Conservation (phyloP, 2,797 vertebrate genomes). For the Pyrocephalus nanus region DNA sequence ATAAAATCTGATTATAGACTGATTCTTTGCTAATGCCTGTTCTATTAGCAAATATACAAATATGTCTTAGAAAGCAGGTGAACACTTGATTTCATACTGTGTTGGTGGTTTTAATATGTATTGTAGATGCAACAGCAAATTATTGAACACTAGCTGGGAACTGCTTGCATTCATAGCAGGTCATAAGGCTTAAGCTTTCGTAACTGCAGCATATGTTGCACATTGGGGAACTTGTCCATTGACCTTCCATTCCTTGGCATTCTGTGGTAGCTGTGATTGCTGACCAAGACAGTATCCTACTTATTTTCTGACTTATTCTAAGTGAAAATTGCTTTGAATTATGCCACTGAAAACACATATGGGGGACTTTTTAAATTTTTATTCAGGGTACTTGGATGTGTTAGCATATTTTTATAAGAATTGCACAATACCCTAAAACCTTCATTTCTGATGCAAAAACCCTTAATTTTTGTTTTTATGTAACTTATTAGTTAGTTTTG, state of each 20-base stretch:
- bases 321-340: neutral
- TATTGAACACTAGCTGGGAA: neutral
- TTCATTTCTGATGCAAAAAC: neutral
- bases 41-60: neutral
- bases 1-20: neutral
- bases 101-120: neutral
- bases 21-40: neutral
- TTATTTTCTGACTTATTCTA: neutral
- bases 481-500: neutral
- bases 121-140: neutral
- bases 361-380: neutral
- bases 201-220: neutral
- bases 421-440: neutral
- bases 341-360: neutral
- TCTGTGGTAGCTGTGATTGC: neutral
- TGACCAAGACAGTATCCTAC: neutral
- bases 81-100: neutral
- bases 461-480: fast-evolving
- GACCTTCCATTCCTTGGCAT: neutral
- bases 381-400: neutral
- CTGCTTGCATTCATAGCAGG: neutral
- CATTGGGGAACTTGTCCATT: neutral
- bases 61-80: neutral
- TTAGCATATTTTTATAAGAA: neutral
- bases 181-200: neutral